phyloP scores from a whole-genome alignment of 1,140 invertebrate species.

The Mercenaria mercenaria region DNA sequence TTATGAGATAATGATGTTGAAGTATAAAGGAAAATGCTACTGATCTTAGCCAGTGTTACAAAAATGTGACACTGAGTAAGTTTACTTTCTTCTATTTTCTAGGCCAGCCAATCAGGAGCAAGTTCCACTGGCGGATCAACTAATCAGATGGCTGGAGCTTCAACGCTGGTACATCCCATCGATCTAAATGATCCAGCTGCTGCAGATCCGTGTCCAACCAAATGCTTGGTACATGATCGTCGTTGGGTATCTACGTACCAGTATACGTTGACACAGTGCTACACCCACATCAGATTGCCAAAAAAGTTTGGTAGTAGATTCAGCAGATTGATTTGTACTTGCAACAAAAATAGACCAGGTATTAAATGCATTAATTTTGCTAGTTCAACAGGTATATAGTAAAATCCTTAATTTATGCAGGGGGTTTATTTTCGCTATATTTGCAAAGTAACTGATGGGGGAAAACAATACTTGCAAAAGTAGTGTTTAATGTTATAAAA shows the following conservation, averaged over 20 bases:
- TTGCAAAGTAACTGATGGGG: too few relatives aligned
- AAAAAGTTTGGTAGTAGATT: slow-evolving; percentile 36
- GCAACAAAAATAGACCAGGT: slow-evolving; percentile 35
- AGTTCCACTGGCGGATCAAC: not conserved
- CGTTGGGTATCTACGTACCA: slow-evolving; percentile 45
- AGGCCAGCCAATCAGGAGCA: not conserved
- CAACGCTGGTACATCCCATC: not conserved
- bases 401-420: not conserved
- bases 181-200: not conserved
- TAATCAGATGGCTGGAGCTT: slow-evolving; percentile 12
- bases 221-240: slow-evolving; percentile 41
- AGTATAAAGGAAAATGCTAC: not conserved
- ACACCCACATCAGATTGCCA: not conserved
- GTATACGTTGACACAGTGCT: slow-evolving; percentile 45
- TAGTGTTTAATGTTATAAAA: too few relatives aligned
- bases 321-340: slow-evolving; percentile 21
- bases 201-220: slow-evolving; percentile 39
- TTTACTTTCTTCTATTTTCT: not conserved
- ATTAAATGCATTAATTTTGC: not conserved
- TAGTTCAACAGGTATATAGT: not conserved
- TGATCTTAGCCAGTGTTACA: slow-evolving; percentile 27
- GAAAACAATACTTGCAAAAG: too few relatives aligned
- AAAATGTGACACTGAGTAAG: slow-evolving; percentile 24
- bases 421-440: too few relatives aligned
- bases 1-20: too few relatives aligned